Conservation (phyloP, 2,888 invertebrate genomes). For the Athripsodes cinereus region DNA sequence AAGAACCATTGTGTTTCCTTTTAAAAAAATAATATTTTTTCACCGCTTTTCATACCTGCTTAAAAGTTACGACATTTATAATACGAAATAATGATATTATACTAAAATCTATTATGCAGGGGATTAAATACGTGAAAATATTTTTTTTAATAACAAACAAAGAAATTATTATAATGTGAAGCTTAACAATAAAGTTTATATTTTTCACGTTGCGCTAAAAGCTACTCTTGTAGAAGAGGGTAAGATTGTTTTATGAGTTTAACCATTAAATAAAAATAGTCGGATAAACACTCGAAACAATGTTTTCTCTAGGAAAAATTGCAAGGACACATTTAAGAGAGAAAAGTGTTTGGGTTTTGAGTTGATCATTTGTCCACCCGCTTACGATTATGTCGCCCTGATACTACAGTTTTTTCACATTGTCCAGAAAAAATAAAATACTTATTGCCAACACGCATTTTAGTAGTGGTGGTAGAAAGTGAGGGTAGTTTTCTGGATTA, state of each 20-base stretch:
- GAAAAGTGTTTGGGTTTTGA: not conserved
- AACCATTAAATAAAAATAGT: constrained; percentile 23
- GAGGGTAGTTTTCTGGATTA: not conserved
- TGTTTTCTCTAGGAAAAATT: not conserved
- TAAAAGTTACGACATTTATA: constrained; percentile 25
- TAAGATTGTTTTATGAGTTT: constrained; percentile 23
- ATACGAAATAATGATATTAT: constrained; percentile 2
- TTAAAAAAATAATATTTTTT: constrained; percentile 36
- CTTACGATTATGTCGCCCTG: constrained; percentile 18
- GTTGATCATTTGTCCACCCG: constrained; percentile 1
- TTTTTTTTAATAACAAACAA: constrained; percentile 8
- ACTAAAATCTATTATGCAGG: not conserved
- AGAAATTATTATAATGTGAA: not conserved
- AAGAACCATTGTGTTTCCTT: constrained; percentile 50
- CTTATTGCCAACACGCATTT: constrained; percentile 24
- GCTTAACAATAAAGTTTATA: constrained; percentile 12
- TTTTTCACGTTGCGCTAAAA: constrained; percentile 19
- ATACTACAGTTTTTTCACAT: constrained; percentile 21
- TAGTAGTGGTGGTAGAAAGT: not conserved
- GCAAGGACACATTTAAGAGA: not conserved
- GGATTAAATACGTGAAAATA: not conserved
- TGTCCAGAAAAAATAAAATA: constrained; percentile 23
- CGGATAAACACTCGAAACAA: constrained; percentile 20
- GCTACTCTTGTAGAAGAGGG: constrained; percentile 5
- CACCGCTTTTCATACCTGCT: constrained; percentile 17